A percentile compares a stretch with the other conserved stretches of the same genome.
Conservation (phyloP, 2,888 invertebrate species). For the Drosophila mimetica region DNA sequence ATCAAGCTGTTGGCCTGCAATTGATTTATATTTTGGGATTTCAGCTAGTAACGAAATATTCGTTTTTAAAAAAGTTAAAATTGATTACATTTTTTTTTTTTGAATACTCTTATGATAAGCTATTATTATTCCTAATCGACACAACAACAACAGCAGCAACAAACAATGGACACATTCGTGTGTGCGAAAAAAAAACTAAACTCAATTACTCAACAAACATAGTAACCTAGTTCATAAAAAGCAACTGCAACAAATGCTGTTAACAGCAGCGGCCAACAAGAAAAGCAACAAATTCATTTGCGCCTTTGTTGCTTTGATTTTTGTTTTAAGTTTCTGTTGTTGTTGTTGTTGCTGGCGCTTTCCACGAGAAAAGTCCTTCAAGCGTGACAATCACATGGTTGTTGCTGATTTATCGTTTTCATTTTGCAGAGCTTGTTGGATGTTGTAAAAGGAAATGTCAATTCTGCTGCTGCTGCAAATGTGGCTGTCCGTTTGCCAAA, state of each 20-base stretch:
- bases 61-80: too few relatives aligned
- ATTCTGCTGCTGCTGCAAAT: conserved; percentile 68
- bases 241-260: conserved; percentile 53
- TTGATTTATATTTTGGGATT: neutral
- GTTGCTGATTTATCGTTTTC: conserved; percentile 78
- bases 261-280: conserved; percentile 64
- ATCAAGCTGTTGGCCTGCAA: conserved; percentile 14
- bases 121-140: conserved; percentile 72
- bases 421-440: conserved; percentile 77
- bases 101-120: too few relatives aligned
- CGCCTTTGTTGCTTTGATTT: conserved; percentile 65
- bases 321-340: conserved; percentile 25
- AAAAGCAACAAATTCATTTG: conserved; percentile 80
- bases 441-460: conserved; percentile 80
- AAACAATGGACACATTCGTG: conserved; percentile 52
- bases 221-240: conserved; percentile 78
- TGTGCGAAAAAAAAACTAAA: conserved; percentile 76
- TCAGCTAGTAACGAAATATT: neutral
- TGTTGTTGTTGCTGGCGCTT: conserved; percentile 28
- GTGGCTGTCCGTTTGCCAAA: conserved; percentile 71
- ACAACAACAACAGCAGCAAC: conserved; percentile 33
- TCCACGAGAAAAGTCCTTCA: conserved; percentile 76
- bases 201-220: conserved; percentile 80
- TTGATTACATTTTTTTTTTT: too few relatives aligned
- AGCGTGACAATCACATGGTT: conserved; percentile 80